phyloP scores from a whole-genome alignment of 2,113 vertebrate genomes.

The Dipodomys merriami region DNA sequence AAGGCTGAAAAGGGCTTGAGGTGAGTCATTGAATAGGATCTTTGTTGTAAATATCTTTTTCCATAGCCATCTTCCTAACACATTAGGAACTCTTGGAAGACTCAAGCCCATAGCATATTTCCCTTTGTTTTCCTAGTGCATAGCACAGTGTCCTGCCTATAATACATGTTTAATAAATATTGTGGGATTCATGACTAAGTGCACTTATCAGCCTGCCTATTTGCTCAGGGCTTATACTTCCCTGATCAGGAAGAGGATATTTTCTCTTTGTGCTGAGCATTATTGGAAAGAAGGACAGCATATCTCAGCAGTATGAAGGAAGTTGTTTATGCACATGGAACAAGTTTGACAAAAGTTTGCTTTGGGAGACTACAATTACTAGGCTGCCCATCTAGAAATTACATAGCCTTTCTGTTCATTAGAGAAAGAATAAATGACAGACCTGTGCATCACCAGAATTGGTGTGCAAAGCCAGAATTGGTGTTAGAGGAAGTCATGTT shows the following conservation, averaged over 20 bases:
- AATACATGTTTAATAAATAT: not conserved
- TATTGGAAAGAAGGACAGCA: constrained; percentile 25
- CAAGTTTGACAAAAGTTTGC: constrained; percentile 49
- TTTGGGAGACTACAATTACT: constrained; percentile 55
- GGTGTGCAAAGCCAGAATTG: constrained; percentile 56
- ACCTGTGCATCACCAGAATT: constrained; percentile 57
- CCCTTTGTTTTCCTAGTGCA: not conserved
- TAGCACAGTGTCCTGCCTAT: not conserved
- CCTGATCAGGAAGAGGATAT: not conserved
- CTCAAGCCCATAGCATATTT: not conserved
- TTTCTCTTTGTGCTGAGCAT: not conserved
- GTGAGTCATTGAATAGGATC: not conserved
- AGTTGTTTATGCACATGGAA: constrained; percentile 9
- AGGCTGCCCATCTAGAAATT: constrained; percentile 71
- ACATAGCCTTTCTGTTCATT: constrained; percentile 70
- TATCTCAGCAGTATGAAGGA: constrained; percentile 8
- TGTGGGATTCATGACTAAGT: not conserved
- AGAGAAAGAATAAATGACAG: constrained; percentile 69
- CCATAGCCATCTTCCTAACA: not conserved
- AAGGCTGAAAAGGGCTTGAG: not conserved
- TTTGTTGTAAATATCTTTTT: constrained; percentile 30
- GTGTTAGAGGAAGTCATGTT: constrained; percentile 38
- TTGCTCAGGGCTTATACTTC: not conserved
- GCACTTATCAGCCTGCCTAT: not conserved
- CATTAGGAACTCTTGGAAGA: not conserved